phyloP scores from a whole-genome alignment of 2,113 vertebrate species.

The Dipodomys ordii region DNA sequence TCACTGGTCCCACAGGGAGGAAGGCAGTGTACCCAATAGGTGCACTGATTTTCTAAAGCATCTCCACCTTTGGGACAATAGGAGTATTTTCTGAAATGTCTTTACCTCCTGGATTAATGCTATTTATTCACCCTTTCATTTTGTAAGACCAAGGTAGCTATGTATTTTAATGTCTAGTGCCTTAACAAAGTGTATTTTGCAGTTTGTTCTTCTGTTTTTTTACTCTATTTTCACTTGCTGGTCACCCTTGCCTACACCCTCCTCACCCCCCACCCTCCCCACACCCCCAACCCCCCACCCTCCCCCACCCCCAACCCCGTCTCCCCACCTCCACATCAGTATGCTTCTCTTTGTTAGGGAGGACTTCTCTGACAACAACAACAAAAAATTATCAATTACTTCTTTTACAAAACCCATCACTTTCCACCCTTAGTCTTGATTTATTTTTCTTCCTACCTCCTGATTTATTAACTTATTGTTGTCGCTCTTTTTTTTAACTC shows the following conservation, averaged over 20 bases:
- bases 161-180: not conserved
- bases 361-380: not conserved
- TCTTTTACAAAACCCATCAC: not conserved
- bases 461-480: conserved; percentile 11
- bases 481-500: not conserved
- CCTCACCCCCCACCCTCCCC: too few species aligned
- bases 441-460: not conserved
- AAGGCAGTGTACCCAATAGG: not conserved
- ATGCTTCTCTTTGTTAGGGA: not conserved
- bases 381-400: not conserved
- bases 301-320: too few species aligned
- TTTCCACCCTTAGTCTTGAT: not conserved
- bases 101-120: not conserved
- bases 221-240: not conserved
- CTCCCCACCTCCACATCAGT: not conserved
- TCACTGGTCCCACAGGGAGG: not conserved
- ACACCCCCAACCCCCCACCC: too few species aligned
- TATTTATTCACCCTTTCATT: not conserved
- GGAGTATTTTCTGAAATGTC: not conserved
- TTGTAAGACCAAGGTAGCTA: not conserved
- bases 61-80: too few species aligned
- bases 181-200: not conserved
- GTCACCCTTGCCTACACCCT: not conserved
- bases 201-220: not conserved
- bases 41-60: too few species aligned